phyloP scores from a whole-genome alignment of 2,797 vertebrate species.

The Heliangelus exortis region DNA sequence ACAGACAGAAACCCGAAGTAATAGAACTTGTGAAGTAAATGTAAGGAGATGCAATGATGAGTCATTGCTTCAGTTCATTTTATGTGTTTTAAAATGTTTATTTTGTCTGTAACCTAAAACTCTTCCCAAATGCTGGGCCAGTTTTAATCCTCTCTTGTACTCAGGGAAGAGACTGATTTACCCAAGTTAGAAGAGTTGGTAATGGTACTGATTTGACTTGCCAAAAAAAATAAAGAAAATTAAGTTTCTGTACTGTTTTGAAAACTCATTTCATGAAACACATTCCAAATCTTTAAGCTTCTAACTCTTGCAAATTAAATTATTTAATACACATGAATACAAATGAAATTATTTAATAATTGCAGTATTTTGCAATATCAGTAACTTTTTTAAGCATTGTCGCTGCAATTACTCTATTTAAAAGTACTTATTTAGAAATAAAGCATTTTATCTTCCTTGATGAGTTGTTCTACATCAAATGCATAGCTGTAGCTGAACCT shows the following conservation, averaged over 20 bases:
- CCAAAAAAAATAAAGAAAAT: not conserved
- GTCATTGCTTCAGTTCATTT: constrained; percentile 1
- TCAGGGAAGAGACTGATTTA: not conserved
- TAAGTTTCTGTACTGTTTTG: not conserved
- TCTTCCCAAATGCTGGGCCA: not conserved
- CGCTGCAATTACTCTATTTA: not conserved
- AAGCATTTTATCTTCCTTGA: not conserved
- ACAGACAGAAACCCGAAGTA: not conserved
- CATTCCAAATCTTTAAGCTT: not conserved
- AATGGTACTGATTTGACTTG: not conserved
- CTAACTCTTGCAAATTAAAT: not conserved
- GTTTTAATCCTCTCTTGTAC: not conserved
- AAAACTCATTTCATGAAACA: constrained; percentile 13
- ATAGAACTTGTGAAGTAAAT: constrained; percentile 26
- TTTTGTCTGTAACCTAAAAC: constrained; percentile 9
- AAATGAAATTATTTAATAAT: not conserved
- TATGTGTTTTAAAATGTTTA: not conserved
- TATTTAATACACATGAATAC: not conserved
- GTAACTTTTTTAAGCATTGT: not conserved
- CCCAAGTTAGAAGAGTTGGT: not conserved
- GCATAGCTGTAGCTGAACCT: not conserved
- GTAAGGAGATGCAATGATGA: not conserved
- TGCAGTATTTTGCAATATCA: not conserved
- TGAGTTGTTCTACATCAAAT: not conserved
- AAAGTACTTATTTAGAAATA: constrained; percentile 14